Percentiles rank a stretch among this genome's conserved stretches.
These are phyloP conservation scores for Leptinotarsa undecemlineata DNA, from an alignment of 1,140 invertebrate species.

Conservation along the genomic window DNA sequence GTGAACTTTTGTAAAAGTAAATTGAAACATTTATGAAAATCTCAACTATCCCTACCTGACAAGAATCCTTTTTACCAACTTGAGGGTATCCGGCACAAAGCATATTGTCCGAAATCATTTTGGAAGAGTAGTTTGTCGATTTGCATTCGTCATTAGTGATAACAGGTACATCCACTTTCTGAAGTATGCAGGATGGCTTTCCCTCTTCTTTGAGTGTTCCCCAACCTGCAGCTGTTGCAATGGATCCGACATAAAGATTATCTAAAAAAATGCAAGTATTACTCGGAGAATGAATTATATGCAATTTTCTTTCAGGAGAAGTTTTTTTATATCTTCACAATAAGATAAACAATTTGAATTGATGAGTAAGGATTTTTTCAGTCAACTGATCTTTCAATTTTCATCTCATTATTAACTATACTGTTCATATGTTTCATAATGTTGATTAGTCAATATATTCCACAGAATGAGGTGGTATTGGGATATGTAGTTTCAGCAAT, in stretches of 20 bases:
- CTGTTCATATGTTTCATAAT: too few relatives aligned
- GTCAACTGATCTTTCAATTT: too few relatives aligned
- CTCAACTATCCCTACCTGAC: slow-evolving; percentile 65
- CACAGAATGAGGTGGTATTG: too few relatives aligned
- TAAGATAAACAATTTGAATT: too few relatives aligned
- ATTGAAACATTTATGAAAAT: neutral
- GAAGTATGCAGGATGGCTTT: slow-evolving; percentile 76
- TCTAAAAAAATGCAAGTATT: slow-evolving; percentile 56
- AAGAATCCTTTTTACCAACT: slow-evolving; percentile 78
- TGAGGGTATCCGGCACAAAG: slow-evolving; percentile 80
- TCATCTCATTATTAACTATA: too few relatives aligned
- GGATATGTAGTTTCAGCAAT: too few relatives aligned
- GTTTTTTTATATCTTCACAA: too few relatives aligned
- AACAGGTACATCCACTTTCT: slow-evolving; percentile 82
- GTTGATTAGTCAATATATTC: too few relatives aligned
- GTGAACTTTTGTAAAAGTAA: too few relatives aligned
- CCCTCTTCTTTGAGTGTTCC: slow-evolving; percentile 81
- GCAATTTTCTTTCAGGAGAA: too few relatives aligned
- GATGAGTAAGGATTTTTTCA: too few relatives aligned
- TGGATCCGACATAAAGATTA: slow-evolving; percentile 68
- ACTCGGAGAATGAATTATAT: too few relatives aligned
- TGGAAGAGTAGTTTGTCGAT: slow-evolving; percentile 75
- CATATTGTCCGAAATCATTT: slow-evolving; percentile 86
- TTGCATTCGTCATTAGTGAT: slow-evolving; percentile 76
- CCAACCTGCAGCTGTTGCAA: slow-evolving; percentile 81